Percentiles rank a stretch among this genome's conserved stretches.
Conservation (phyloP, 2,113 vertebrate genomes). For the Aramus guarauna region DNA sequence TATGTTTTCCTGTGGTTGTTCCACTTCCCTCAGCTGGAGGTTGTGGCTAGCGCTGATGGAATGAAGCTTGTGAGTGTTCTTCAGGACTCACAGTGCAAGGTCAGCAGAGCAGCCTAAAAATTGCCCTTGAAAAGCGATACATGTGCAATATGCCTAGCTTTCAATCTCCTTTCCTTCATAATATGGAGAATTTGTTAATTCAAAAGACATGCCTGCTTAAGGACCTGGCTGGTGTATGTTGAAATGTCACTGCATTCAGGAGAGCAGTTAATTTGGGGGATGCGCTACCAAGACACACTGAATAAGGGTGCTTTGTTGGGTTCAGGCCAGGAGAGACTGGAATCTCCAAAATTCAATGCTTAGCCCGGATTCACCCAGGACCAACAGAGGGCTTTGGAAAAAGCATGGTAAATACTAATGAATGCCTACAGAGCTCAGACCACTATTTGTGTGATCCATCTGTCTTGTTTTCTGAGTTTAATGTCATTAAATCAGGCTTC, state of each 20-base stretch:
- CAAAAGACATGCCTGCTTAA: background rate
- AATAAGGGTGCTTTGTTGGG: background rate
- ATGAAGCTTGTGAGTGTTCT: background rate
- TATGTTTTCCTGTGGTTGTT: background rate
- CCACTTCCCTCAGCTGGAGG: background rate
- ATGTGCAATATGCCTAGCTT: background rate
- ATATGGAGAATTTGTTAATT: background rate
- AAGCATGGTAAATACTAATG: background rate
- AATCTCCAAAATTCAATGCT: background rate
- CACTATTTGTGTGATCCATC: background rate
- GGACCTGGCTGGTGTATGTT: background rate
- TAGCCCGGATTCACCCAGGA: background rate
- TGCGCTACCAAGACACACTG: fast-evolving
- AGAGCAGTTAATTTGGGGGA: background rate
- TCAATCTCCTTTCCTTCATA: background rate
- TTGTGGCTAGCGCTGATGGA: background rate
- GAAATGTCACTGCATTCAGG: background rate
- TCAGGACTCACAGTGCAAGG: background rate
- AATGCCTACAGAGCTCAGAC: background rate
- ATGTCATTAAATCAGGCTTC: background rate
- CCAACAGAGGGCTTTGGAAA: background rate
- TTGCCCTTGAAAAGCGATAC: background rate
- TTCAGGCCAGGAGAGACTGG: background rate
- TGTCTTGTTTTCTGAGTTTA: background rate
- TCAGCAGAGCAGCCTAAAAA: background rate